Conservation (phyloP, 2,888 invertebrate genomes). For the Heterodera filipjevi region DNA sequence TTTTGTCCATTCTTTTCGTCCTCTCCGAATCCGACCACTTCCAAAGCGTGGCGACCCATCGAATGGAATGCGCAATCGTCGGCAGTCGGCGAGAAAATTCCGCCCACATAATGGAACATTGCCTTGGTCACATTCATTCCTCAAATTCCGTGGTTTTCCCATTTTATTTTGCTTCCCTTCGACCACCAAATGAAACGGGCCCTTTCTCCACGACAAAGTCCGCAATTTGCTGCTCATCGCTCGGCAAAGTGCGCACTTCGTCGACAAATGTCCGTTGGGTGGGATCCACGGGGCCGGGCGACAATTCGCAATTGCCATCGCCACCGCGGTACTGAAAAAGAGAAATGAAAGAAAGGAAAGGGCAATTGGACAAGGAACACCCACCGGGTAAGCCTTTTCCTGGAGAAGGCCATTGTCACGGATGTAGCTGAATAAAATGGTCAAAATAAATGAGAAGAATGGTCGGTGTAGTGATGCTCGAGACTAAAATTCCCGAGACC, state of each 20-base stretch:
- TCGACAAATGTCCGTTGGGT: conserved; percentile 36
- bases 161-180: not conserved
- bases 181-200: conserved; percentile 53
- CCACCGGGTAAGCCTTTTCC: conserved; percentile 44
- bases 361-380: conserved; percentile 33
- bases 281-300: conserved; percentile 21
- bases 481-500: too few species aligned
- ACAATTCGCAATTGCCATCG: conserved; percentile 36
- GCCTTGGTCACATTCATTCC: conserved; percentile 56
- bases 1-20: conserved; percentile 34
- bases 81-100: conserved; percentile 51
- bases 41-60: conserved; percentile 55
- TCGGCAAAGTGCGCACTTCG: conserved; percentile 26
- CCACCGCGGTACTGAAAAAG: conserved; percentile 36
- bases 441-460: not conserved
- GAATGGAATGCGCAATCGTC: conserved; percentile 48
- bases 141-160: conserved; percentile 34
- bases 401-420: conserved; percentile 48
- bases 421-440: conserved; percentile 43
- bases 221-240: conserved; percentile 51
- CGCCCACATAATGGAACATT: conserved; percentile 53
- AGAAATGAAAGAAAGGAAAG: not conserved
- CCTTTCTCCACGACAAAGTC: conserved; percentile 55
- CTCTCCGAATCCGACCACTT: conserved; percentile 55
- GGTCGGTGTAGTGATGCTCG: too few species aligned